Evolutionary conservation across 2,113 vertebrate genomes (phyloP).

Genomic region (Psilopsiagon aurifrons): DNA sequence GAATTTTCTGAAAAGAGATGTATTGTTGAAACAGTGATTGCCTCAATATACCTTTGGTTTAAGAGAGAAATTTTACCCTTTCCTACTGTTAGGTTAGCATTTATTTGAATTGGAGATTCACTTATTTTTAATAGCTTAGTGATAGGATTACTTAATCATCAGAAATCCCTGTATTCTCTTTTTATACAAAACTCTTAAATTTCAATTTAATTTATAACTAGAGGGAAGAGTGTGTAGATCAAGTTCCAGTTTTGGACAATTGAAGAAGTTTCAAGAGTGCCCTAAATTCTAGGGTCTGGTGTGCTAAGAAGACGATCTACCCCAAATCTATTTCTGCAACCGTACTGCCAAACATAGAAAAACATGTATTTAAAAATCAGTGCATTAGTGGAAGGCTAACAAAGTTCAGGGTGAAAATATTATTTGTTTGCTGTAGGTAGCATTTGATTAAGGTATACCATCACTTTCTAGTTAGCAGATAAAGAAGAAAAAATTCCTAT

Average conservation of each 20-base stretch:
- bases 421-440: not conserved
- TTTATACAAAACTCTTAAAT: not conserved
- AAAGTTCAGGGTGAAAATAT: not conserved
- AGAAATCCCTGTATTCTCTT: not conserved
- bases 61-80: not conserved
- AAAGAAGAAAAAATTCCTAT: not conserved
- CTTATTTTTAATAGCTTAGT: not conserved
- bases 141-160: not conserved
- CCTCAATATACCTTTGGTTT: not conserved
- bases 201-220: not conserved
- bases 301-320: not conserved
- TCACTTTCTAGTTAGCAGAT: not conserved
- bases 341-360: not conserved
- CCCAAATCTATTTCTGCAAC: not conserved
- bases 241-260: not conserved
- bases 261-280: not conserved
- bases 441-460: not conserved
- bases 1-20: not conserved
- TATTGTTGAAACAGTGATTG: not conserved
- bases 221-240: not conserved
- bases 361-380: not conserved
- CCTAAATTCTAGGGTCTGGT: not conserved
- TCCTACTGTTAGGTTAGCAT: not conserved
- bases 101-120: not conserved
- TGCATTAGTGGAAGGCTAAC: not conserved